Evolutionary conservation across 2,888 invertebrate species (phyloP), one percentile per base, ranked within the genome.

Genomic region (Anagyrus pseudococci): DNA sequence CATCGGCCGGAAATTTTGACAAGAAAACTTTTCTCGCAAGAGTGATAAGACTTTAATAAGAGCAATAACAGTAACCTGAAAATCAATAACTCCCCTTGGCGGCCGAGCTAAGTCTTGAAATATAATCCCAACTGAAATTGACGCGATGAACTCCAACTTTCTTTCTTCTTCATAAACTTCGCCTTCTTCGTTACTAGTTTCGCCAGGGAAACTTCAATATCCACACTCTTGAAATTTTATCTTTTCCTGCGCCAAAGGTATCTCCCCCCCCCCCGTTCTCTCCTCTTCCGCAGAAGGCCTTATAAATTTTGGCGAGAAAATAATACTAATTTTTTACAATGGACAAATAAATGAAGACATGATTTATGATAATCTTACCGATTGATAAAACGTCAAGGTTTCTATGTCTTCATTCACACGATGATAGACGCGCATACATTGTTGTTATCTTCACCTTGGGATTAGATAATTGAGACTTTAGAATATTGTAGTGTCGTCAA

Each of bases 181-280:
- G 43, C 43, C 54, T 56, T 59, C 56, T 56, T 59, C 53, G 59
- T 58, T 63, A 58, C 46, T 43, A 55, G 56, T 56, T 49, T 49
- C 22, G 48, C 15, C 22, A 19, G n/a, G 19, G 17, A 54, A 62
- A 58, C 48, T 63, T 58, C 47, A 54, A 49, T 57, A 47, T 47
- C 23, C 48, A 53, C 48, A 22, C 40, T 25, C 40, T 23, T 25
- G 4, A 37, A 29, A 29, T 29, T 29, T 29, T 29, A n/a, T n/a
- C n/a, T n/a, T n/a, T n/a, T n/a, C n/a, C n/a, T n/a, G n/a, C n/a
- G n/a, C n/a, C n/a, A n/a, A n/a, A n/a, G n/a, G n/a, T n/a, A n/a
- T n/a, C n/a, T n/a, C n/a, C n/a, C n/a, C n/a, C n/a, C n/a, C n/a
- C n/a, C n/a, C n/a, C n/a, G n/a, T n/a, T n/a, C n/a, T n/a, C n/a